Evolutionary conservation across 2,888 invertebrate genomes (phyloP).

Genomic region (Diloba caeruleocephala): DNA sequence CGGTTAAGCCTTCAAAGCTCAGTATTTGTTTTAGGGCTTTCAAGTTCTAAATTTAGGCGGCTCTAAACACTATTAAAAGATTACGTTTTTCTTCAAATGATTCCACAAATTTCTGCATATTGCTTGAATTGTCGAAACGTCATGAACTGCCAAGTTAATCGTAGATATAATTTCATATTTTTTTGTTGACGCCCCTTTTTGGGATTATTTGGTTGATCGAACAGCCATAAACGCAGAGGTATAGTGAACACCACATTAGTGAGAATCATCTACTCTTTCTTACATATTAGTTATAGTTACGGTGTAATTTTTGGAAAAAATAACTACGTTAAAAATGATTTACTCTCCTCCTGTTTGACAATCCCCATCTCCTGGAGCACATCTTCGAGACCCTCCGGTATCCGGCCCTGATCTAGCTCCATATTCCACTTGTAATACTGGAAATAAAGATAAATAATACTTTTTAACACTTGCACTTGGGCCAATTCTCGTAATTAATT

Average conservation of each 20-base stretch:
- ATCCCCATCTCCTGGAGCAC: constrained; percentile 93
- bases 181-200: too few species aligned
- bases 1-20: not conserved
- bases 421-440: constrained; percentile 95
- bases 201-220: too few species aligned
- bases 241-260: constrained; percentile 19
- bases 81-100: too few species aligned
- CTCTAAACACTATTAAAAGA: too few species aligned
- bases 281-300: constrained; percentile 19
- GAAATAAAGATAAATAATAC: constrained; percentile 48
- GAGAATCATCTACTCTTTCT: constrained; percentile 20
- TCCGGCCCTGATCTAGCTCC: constrained; percentile 94
- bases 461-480: constrained; percentile 1
- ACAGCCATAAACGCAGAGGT: too few species aligned
- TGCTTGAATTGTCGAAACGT: too few species aligned
- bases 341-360: constrained; percentile 90
- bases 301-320: constrained; percentile 10
- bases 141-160: too few species aligned
- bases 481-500: too few species aligned
- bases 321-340: constrained; percentile 64
- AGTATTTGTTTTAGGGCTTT: not conserved
- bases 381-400: constrained; percentile 94
- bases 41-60: not conserved
- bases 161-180: too few species aligned
- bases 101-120: too few species aligned